Evolutionary conservation across 1,140 invertebrate species (phyloP), one percentile per base, ranked within the genome.

Genomic region (Drosophila dunni): DNA sequence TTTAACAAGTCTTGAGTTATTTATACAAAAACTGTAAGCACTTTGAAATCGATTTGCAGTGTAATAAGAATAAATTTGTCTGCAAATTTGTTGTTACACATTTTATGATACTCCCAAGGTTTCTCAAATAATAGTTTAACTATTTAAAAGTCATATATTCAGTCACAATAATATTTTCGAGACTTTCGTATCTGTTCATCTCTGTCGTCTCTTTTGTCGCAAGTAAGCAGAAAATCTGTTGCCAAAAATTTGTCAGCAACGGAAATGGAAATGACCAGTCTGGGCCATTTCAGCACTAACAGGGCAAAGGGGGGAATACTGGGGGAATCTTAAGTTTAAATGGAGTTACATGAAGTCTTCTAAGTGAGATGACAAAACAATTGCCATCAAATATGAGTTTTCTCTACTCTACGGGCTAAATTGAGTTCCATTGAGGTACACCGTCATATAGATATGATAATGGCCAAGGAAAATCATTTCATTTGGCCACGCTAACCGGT

Each of bases 211-310:
- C 58, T 72, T 83, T 80, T 89, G 80, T 67, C 67, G 80, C 80
- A 88, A 88, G 84, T 89, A 89, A 88, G 84, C 84, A 89, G 80
- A 88, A 88, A 88, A 88, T 88, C 84, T 76, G 60, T 84, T 89
- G 84, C 84, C 84, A 88, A 88, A 89, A 89, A 89, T 89, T 88
- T 84, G 78, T 78, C 84, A 88, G 70, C 61, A 71, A 73, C 63
- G 78, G 78, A 89, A 88, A 88, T 88, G 79, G 77, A 88, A 89
- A 89, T 88, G 84, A 88, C 80, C 84, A 78, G 62, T 64, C 80
- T 29, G 34, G 78, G 74, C 62, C 73, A 81, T 75, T 67, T 81
- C 78, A 86, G 63, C 71, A 75, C 51, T 71, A 45, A 48, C 69
- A 65, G 24, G 51, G 54, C 54, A 36, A 46, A 53, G 66, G 34